These are phyloP conservation scores for Drosophila nannoptera DNA, from an alignment of 1,140 invertebrate species.

Conservation along the genomic window DNA sequence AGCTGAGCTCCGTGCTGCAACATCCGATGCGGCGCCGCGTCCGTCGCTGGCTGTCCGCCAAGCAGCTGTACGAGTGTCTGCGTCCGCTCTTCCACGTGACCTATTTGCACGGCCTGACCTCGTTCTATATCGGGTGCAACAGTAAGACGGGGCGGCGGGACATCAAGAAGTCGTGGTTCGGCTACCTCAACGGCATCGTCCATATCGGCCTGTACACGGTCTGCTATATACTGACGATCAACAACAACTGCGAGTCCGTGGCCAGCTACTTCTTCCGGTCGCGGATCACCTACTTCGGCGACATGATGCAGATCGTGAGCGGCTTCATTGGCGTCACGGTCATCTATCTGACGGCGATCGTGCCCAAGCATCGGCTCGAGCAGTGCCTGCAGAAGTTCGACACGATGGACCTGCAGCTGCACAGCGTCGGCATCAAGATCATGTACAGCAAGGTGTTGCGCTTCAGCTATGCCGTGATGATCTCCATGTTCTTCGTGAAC, in stretches of 20 bases:
- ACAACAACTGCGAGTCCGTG: conserved; percentile 69
- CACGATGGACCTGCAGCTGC: conserved; percentile 62
- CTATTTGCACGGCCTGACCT: conserved; percentile 62
- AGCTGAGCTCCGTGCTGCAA: conserved; percentile 13
- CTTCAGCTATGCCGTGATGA: conserved; percentile 59
- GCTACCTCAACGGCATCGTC: conserved; percentile 58
- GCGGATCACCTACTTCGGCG: conserved; percentile 68
- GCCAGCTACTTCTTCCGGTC: conserved; percentile 75
- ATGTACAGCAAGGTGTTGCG: conserved; percentile 74
- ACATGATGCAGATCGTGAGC: conserved; percentile 72
- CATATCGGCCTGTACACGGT: conserved; percentile 56
- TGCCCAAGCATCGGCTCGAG: conserved; percentile 67
- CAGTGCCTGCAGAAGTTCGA: conserved; percentile 61
- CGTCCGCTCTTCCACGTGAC: conserved; percentile 66
- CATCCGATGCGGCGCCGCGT: conserved; percentile 47
- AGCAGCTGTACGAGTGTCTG: conserved; percentile 65
- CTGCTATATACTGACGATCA: conserved; percentile 62
- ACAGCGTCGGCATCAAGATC: conserved; percentile 68
- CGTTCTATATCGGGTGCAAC: conserved; percentile 56
- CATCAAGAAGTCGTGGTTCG: conserved; percentile 62
- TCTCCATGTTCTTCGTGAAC: conserved; percentile 58
- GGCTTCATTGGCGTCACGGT: conserved; percentile 75
- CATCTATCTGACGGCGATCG: conserved; percentile 68
- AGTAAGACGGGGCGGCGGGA: conserved; percentile 28
- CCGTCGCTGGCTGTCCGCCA: conserved; percentile 55